Percentiles rank a stretch among this genome's conserved stretches.
These are phyloP conservation scores for Apostichopus japonicus DNA, from an alignment of 35 echinoderm and acorn worm species.

Conservation along the genomic window DNA sequence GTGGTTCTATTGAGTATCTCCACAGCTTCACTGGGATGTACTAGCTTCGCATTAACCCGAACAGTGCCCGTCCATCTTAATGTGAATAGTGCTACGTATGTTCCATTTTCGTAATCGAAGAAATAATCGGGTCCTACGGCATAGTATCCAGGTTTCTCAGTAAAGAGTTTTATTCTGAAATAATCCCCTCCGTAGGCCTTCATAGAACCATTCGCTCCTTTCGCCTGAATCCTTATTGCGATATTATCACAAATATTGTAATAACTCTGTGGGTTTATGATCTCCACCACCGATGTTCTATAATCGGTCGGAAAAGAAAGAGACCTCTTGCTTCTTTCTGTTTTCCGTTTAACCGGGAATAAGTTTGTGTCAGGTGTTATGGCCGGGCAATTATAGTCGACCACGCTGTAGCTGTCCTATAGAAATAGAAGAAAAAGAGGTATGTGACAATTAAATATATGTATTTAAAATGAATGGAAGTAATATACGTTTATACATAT, in stretches of 20 bases:
- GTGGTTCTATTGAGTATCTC: neutral
- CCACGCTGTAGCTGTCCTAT: too few relatives aligned
- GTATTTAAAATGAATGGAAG: too few relatives aligned
- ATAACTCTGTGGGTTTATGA: neutral
- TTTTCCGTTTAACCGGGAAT: neutral
- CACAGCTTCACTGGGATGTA: slow-evolving; percentile 18
- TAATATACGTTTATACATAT: too few relatives aligned
- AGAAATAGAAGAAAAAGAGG: too few relatives aligned
- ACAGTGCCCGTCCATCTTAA: slow-evolving; percentile 10
- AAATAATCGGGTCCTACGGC: slow-evolving; percentile 6
- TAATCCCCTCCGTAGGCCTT: slow-evolving; percentile 9
- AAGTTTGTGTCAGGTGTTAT: neutral
- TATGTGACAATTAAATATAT: too few relatives aligned
- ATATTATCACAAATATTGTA: slow-evolving; percentile 9
- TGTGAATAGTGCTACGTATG: neutral
- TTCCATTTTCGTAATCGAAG: neutral
- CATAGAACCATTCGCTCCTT: neutral
- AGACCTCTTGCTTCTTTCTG: neutral
- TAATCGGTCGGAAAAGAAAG: neutral
- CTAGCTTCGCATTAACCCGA: neutral
- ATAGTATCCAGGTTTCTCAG: neutral
- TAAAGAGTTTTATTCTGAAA: neutral
- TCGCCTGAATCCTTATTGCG: neutral
- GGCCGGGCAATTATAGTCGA: neutral
- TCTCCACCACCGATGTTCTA: neutral